These are phyloP conservation scores for Poeciliopsis prolifica DNA, from an alignment of 2,113 vertebrate genomes.

Conservation along the genomic window DNA sequence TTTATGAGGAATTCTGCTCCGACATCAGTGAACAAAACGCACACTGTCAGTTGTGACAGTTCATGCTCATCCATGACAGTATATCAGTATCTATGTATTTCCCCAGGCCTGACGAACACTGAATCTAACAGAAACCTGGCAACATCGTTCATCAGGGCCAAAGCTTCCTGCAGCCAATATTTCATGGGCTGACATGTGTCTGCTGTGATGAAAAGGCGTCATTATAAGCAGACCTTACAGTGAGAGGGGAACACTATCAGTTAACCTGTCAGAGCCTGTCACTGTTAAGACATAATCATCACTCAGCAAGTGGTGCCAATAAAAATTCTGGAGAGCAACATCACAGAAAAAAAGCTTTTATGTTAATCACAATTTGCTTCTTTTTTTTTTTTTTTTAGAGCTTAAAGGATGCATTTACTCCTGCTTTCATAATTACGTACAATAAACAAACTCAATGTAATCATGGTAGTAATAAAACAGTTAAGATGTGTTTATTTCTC, in stretches of 20 bases:
- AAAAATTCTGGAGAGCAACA: slow-evolving; percentile 24
- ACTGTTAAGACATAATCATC: slow-evolving; percentile 32
- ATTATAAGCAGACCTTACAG: slow-evolving; percentile 44
- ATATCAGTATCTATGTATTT: slow-evolving; percentile 23
- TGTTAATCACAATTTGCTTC: neutral
- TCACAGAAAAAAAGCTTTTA: neutral
- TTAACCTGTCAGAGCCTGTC: slow-evolving; percentile 31
- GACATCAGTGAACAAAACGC: neutral
- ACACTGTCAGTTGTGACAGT: slow-evolving; percentile 12
- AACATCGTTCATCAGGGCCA: slow-evolving; percentile 33
- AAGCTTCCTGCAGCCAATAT: slow-evolving; percentile 46
- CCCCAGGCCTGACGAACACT: slow-evolving; percentile 20
- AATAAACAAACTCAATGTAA: neutral
- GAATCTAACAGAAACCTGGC: slow-evolving; percentile 29
- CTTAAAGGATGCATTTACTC: neutral
- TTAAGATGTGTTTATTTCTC: slow-evolving; percentile 11
- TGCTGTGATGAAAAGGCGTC: slow-evolving; percentile 53
- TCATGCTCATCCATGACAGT: slow-evolving; percentile 11
- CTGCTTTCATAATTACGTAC: neutral
- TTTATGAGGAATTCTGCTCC: neutral
- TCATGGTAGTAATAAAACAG: neutral
- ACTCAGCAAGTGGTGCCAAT: slow-evolving; percentile 23
- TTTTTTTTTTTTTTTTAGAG: neutral
- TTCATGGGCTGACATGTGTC: slow-evolving; percentile 47
- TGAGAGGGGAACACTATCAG: slow-evolving; percentile 30